Evolutionary conservation across 2,888 invertebrate genomes (phyloP), one percentile per base, ranked within the genome.

Genomic region (Beris morrisii): DNA sequence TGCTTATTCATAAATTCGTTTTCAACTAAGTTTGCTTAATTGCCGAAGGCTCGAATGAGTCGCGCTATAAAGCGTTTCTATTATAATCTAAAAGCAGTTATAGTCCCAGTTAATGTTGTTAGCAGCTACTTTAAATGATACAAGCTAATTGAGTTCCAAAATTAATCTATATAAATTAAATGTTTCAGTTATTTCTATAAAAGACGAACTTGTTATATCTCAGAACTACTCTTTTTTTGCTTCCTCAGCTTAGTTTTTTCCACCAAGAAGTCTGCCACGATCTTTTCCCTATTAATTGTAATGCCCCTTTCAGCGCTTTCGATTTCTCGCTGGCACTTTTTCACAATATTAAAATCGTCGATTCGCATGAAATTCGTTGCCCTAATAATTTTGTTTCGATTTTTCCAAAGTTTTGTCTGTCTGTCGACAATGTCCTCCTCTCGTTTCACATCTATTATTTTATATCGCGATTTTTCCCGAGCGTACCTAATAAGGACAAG

Each of bases 351-450:
- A 31, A 59, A 59, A 59, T 67, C 64, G n/a, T 48, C 46, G 38
- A 67, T 64, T 13, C 64, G 43, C 43, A 52, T 12, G 4, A 38
- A 55, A 44, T 57, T 64, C 12, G 63, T 64, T 45, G n/a, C 31
- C 4, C 50, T 46, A 13, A 67, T 59, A 13, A 67, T 65, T 48
- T 59, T 59, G 30, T 68, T 61, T 13, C 68, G 65, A 11, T 68
- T 61, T 22, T 65, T 68, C 68, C 68, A 68, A 15, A 65, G 32
- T 9, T 48, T 28, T 52, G 52, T 65, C 38, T 65, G 61, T 28
- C 61, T 48, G 4, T 22, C 15, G 56, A 61, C 45, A 7, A 65
- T 31, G 30, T 55, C 52, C 5, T 43, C 43, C 31, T 56, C 48
- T 30, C 58, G 59, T 15, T 50, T 46, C 1, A 59, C 4, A 38